These are phyloP conservation scores for Mormyrops boulengeri DNA, from an alignment of 2,797 vertebrate species.

Conservation along the genomic window DNA sequence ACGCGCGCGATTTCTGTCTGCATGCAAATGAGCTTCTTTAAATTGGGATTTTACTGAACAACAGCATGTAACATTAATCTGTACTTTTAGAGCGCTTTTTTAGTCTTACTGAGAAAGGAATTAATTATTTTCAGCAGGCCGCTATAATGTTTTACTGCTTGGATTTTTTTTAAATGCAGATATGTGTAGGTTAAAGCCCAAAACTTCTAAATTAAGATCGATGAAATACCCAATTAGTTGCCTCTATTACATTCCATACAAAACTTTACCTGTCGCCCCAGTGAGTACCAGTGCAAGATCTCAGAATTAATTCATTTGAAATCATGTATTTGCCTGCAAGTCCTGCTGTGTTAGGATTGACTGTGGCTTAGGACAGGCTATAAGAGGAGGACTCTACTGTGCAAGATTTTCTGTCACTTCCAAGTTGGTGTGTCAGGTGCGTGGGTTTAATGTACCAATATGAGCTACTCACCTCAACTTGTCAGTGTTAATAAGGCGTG, in stretches of 20 bases:
- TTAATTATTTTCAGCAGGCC: neutral
- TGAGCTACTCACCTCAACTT: neutral
- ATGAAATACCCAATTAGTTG: neutral
- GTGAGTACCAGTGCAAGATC: neutral
- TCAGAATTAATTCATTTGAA: neutral
- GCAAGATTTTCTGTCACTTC: neutral
- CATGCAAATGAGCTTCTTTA: neutral
- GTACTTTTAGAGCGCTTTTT: neutral
- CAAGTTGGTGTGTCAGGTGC: neutral
- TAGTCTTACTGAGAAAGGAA: neutral
- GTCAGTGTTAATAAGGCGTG: neutral
- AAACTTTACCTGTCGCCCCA: neutral
- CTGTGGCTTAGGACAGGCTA: neutral
- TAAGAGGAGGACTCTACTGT: neutral
- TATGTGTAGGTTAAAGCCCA: neutral
- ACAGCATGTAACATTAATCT: neutral
- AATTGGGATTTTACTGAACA: neutral
- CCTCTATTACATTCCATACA: neutral
- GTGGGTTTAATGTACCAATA: neutral
- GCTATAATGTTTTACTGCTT: neutral
- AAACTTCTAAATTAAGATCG: neutral
- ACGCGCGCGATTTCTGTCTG: neutral
- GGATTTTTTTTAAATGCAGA: neutral
- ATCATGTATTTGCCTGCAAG: neutral
- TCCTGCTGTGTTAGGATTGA: neutral